These are phyloP conservation scores for Petrocephalus zakoni DNA, from an alignment of 2,113 vertebrate genomes.

Conservation along the genomic window DNA sequence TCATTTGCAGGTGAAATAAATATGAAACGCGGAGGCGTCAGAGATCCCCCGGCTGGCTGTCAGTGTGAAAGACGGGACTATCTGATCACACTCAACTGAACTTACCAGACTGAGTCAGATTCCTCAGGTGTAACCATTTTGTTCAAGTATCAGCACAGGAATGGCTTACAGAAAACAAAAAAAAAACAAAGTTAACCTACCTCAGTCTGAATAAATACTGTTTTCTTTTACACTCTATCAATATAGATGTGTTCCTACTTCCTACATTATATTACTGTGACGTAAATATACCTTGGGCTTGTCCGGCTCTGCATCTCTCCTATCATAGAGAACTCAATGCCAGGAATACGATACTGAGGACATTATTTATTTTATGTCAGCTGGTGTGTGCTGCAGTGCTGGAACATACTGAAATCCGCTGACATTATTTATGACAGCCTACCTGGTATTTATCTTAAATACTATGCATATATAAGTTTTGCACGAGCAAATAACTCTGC, in stretches of 20 bases:
- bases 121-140: background rate
- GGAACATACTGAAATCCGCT: background rate
- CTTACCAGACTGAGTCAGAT: background rate
- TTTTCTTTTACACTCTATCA: background rate
- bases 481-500: background rate
- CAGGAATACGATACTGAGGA: background rate
- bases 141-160: background rate
- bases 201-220: background rate
- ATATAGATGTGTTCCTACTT: background rate
- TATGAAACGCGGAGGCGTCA: background rate
- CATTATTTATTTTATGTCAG: background rate
- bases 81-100: slow-evolving; percentile 8
- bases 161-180: background rate
- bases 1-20: slow-evolving; percentile 11
- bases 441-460: slow-evolving; percentile 1
- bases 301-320: background rate
- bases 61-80: background rate
- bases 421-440: background rate
- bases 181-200: background rate
- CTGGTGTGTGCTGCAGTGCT: background rate
- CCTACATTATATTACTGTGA: background rate
- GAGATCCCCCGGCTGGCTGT: background rate
- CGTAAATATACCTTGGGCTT: background rate
- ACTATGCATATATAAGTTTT: background rate
- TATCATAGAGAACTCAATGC: background rate